Conservation (phyloP, 2,113 vertebrate genomes). For the Antennarius striatus region DNA sequence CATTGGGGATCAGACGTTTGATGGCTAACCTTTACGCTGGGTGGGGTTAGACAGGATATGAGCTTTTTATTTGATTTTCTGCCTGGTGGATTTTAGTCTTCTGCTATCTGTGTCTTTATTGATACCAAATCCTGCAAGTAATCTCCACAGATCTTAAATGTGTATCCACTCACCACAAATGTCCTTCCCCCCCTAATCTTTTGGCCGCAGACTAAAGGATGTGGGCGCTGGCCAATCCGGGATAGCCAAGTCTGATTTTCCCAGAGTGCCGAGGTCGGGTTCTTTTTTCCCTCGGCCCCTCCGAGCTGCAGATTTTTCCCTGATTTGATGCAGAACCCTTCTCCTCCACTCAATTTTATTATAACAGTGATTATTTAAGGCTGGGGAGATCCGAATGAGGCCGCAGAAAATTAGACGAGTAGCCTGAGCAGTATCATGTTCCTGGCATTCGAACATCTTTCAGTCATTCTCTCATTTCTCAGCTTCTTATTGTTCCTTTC, state of each 20-base stretch:
- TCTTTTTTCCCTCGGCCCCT: conserved; percentile 16
- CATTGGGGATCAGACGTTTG: conserved; percentile 2
- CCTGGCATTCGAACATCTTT: conserved; percentile 60
- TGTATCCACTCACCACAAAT: conserved; percentile 63
- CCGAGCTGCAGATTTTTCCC: conserved; percentile 37
- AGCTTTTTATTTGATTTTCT: conserved; percentile 60
- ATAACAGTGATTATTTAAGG: conserved; percentile 66
- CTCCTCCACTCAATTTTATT: conserved; percentile 51
- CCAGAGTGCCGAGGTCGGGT: conserved; percentile 30
- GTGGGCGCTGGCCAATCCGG: conserved; percentile 35
- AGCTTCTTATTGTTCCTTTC: conserved; percentile 57
- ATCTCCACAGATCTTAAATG: conserved; percentile 60
- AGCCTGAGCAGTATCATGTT: conserved; percentile 56
- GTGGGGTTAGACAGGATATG: conserved; percentile 54
- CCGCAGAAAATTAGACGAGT: conserved; percentile 53
- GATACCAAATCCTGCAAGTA: conserved; percentile 63
- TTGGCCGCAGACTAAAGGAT: conserved; percentile 67
- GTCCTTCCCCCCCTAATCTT: conserved; percentile 65
- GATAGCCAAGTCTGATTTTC: conserved; percentile 50
- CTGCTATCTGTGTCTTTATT: conserved; percentile 65
- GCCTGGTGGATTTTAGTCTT: conserved; percentile 48
- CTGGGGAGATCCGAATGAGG: conserved; percentile 44
- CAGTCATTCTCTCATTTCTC: conserved; percentile 54
- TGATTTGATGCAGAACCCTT: conserved; percentile 71
- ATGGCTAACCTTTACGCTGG: conserved; percentile 12